These are phyloP conservation scores for Darevskia mixta DNA, from an alignment of 2,797 vertebrate species.

Conservation along the genomic window DNA sequence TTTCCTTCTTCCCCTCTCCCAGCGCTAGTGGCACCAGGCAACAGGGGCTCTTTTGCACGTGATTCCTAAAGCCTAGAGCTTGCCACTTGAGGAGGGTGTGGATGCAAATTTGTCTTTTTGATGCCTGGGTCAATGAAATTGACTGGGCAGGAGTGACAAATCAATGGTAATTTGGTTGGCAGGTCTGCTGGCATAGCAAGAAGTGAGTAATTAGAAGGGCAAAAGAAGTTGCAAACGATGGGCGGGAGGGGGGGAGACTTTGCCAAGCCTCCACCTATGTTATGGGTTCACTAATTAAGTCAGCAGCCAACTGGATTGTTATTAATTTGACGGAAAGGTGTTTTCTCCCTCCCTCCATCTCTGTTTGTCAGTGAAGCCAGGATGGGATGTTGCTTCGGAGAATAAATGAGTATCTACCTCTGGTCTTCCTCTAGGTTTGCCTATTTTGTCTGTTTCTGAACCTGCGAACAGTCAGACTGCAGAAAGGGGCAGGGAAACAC, in stretches of 20 bases:
- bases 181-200: constrained; percentile 55
- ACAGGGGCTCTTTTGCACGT: not conserved
- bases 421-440: not conserved
- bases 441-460: not conserved
- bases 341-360: not conserved
- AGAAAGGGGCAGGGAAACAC: too few species aligned
- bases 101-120: constrained; percentile 69
- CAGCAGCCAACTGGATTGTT: not conserved
- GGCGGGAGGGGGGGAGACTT: not conserved
- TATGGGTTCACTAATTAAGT: constrained; percentile 29
- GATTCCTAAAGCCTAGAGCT: not conserved
- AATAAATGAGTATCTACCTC: not conserved
- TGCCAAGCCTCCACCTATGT: not conserved
- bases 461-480: not conserved
- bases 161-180: constrained; percentile 77
- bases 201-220: constrained; percentile 76
- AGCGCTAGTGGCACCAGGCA: too few species aligned
- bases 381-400: not conserved
- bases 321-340: constrained; percentile 2
- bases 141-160: constrained; percentile 71
- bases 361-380: not conserved
- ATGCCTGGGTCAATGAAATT: constrained; percentile 70
- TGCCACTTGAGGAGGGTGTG: constrained; percentile 38
- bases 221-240: constrained; percentile 12
- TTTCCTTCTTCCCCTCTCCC: not conserved